phyloP scores from a whole-genome alignment of 2,888 invertebrate genomes.

The Bhutanitis thaidina region DNA sequence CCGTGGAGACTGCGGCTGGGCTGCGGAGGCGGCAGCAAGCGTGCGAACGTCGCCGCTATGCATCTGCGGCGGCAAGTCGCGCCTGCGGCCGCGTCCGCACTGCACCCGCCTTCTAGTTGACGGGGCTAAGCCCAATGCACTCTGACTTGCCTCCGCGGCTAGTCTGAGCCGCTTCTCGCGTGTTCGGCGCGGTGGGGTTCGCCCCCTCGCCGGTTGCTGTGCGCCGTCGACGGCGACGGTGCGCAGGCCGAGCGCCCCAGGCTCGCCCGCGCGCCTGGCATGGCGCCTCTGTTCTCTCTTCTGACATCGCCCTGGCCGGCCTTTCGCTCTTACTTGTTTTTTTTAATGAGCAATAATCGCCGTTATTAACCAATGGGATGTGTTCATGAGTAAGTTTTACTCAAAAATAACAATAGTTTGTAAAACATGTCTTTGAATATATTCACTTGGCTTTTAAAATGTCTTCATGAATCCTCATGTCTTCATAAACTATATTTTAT shows the following conservation, averaged over 20 bases:
- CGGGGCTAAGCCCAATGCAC: slow-evolving; percentile 64
- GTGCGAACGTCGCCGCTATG: slow-evolving; percentile 45
- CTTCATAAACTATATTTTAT: too few relatives aligned
- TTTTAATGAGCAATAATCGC: slow-evolving; percentile 45
- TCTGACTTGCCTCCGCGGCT: slow-evolving; percentile 62
- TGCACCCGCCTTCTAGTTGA: slow-evolving; percentile 55
- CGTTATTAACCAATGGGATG: slow-evolving; percentile 31
- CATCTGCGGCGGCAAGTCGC: slow-evolving; percentile 39
- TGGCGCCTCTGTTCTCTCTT: slow-evolving; percentile 44
- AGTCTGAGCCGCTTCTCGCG: slow-evolving; percentile 73
- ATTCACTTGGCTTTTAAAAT: too few relatives aligned
- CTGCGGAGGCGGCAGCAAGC: slow-evolving; percentile 50
- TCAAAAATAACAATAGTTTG: slow-evolving; percentile 39
- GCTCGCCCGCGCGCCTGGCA: slow-evolving; percentile 35
- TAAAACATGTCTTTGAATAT: slow-evolving; percentile 30
- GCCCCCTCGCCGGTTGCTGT: slow-evolving; percentile 29
- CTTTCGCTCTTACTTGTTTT: slow-evolving; percentile 52
- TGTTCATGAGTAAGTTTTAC: slow-evolving; percentile 58
- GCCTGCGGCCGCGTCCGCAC: slow-evolving; percentile 46
- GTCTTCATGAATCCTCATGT: too few relatives aligned
- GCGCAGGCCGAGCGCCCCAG: slow-evolving; percentile 26
- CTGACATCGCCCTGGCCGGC: slow-evolving; percentile 43
- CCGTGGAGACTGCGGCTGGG: slow-evolving; percentile 63
- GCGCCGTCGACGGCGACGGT: slow-evolving; percentile 31
- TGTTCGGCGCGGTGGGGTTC: slow-evolving; percentile 37